Evolutionary conservation across 1,140 invertebrate species (phyloP), one percentile per base, ranked within the genome.

Genomic region (Pygmarrhopalites habei): DNA sequence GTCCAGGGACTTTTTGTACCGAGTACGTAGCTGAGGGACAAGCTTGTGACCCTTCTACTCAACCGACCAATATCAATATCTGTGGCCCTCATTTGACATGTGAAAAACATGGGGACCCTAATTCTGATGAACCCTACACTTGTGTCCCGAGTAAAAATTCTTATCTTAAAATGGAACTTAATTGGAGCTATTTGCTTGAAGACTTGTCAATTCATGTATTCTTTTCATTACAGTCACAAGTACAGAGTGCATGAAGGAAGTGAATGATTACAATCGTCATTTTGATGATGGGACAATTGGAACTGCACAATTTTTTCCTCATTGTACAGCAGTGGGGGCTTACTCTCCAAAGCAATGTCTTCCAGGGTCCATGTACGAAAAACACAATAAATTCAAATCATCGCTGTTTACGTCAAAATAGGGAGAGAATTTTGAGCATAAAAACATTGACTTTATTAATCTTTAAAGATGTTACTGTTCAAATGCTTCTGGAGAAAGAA

Each of bases 71-170:
- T 23, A 17, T 35, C 30, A 32, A 64, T 7, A 56, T 71, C 52
- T 71, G 69, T 39, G 69, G 69, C 19, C 69, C 69, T 2, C 39
- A 43, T 25, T 56, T 68, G 14, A 58, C 56, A 25, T 71, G 69
- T 29, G 19, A 47, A 1, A 17, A 5, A 15, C 35, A 62, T 43
- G 2, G 10, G 14, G n/a, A n/a, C n/a, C 23, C 21, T 15, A 62
- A 30, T 0, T 52, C 32, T 35, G 15, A 35, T 15, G 32, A 35
- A 7, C 5, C 5, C 49, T 10, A n/a, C 44, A 47, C 4, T 10
- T 47, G 44, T 47, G 44, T n/a, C 44, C 5, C 3, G 3, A 52
- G 49, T 52, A 23, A 52, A 29, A 52, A 28, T 26, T 52, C 23
- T 52, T 17, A 4, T 15, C 3, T 5, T 28, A 25, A 29, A 7